Base-by-base conservation (phyloP, 2,113 vertebrate genomes). In the Dipodomys ordii region DNA sequence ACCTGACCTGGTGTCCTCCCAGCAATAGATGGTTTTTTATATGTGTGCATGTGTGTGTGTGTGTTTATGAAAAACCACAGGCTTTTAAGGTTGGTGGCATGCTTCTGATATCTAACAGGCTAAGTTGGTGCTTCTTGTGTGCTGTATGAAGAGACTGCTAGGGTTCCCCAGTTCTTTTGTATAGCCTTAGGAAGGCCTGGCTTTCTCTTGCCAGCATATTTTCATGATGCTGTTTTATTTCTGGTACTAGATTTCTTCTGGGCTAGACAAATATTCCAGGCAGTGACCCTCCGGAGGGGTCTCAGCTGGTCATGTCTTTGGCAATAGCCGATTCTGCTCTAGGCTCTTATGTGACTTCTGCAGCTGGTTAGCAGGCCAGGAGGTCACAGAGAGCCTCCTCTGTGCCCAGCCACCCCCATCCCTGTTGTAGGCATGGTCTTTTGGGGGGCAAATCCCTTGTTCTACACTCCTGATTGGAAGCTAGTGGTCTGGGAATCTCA, bases 281-380 rank as follows among this genome's bases (percentile, higher is more conserved):
- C 20, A n/a, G 22, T 78, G 15, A 12, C 65, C 39, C 1, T 1
- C 53, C 3, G 2, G 39, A 13, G 35, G n/a, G 10, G 0, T 9
- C 3, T 3, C 12, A 3, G 79, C 46, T 1, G 1, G 1, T 62
- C 20, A 0, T 0, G 9, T 60, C 25, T 49, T 0, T 8, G n/a
- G 72, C 22, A 0, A 7, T 3, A 35, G 25, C 28, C 57, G 0
- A 2, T 15, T 46, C 83, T 4, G 0, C 20, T 5, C 13, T 30
- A 15, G 1, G 1, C 20, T 2, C 16, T n/a, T n/a, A 7, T 10
- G 2, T 19, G 22, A 57, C 5, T 23, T 10, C 12, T 35, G n/a
- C 19, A 32, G 84, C 6, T 20, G 49, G 53, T 10, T 78, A 7
- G 32, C 35, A 22, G 46, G n/a, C 57, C n/a, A 3, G n/a, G 53